Evolutionary conservation across 2,113 vertebrate genomes (phyloP).

Genomic region (Alouatta palliata): DNA sequence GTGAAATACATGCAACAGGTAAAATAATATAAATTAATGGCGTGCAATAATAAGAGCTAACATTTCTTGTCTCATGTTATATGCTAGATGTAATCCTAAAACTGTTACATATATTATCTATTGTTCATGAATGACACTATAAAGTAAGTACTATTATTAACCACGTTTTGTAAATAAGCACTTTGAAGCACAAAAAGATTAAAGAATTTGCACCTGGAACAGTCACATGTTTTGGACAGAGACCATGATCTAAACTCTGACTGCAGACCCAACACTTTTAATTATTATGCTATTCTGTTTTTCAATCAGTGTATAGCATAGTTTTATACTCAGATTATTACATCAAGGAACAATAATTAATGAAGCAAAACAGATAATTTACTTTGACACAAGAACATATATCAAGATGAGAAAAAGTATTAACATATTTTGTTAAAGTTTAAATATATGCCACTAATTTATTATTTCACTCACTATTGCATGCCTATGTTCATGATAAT

Average conservation of each 20-base stretch:
- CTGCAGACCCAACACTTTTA: not conserved
- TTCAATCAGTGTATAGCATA: not conserved
- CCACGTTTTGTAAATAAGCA: not conserved
- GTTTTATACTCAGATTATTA: not conserved
- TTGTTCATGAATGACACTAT: not conserved
- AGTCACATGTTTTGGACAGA: not conserved
- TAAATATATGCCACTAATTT: not conserved
- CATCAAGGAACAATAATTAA: rapidly evolving
- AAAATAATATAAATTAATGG: not conserved
- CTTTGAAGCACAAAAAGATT: not conserved
- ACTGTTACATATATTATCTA: not conserved
- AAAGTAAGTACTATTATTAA: not conserved
- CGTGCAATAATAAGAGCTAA: not conserved
- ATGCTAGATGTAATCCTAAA: not conserved
- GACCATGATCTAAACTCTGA: not conserved
- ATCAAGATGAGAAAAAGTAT: not conserved
- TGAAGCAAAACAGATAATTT: not conserved
- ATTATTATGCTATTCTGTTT: not conserved
- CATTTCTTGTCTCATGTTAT: not conserved
- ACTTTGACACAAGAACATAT: not conserved
- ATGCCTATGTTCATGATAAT: not conserved
- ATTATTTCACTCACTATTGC: not conserved
- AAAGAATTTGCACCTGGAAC: not conserved
- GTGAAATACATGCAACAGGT: not conserved
- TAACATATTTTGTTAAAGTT: not conserved